A percentile compares a stretch with the other conserved stretches of the same genome.
phyloP scores from a whole-genome alignment of 2,888 invertebrate genomes.

The Bimastos eiseni region DNA sequence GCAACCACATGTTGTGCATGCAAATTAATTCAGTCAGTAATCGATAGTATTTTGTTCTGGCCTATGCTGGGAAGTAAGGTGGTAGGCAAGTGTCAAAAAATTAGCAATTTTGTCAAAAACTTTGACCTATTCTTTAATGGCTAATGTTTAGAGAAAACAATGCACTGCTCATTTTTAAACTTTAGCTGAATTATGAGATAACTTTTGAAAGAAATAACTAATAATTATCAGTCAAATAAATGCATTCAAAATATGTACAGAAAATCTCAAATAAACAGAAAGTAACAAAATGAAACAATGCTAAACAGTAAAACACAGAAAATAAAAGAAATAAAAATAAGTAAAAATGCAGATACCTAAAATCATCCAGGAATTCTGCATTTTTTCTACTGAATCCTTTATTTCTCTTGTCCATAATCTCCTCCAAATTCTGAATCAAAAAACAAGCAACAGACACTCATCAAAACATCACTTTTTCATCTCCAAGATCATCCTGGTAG shows the following conservation, averaged over 20 bases:
- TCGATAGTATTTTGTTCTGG: background rate
- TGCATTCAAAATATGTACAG: background rate
- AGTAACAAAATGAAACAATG: background rate
- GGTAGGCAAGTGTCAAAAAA: background rate
- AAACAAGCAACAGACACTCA: background rate
- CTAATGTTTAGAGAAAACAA: background rate
- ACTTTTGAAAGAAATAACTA: background rate
- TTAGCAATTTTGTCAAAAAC: background rate
- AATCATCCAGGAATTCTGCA: background rate
- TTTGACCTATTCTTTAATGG: background rate
- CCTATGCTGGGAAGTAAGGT: background rate
- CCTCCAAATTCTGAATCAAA: slow-evolving; percentile 18
- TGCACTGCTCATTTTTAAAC: background rate
- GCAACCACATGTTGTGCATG: background rate
- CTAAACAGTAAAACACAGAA: background rate
- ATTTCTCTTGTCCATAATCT: background rate
- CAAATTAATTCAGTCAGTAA: background rate
- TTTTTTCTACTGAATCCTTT: background rate
- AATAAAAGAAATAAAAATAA: background rate
- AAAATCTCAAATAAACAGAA: background rate
- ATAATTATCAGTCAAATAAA: background rate
- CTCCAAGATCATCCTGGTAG: background rate
- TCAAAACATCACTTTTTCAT: background rate
- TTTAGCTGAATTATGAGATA: background rate
- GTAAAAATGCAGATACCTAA: background rate